Base-by-base conservation (phyloP, 92 coral and sea anemone species). In the Meandrina meandrites region DNA sequence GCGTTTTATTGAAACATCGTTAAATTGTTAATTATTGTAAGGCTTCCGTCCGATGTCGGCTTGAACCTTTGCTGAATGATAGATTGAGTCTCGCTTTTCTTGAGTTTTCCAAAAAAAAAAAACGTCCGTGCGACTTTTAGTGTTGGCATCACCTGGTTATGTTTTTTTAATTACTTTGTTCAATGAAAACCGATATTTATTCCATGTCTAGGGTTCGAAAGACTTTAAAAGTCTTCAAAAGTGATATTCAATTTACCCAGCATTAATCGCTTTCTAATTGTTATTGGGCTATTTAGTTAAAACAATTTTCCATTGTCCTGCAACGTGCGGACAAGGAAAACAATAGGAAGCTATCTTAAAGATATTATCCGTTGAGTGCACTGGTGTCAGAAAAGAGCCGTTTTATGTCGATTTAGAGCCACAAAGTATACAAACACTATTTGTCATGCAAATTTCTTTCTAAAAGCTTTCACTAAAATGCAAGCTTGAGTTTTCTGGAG, bases 231-330 rank as follows among this genome's bases (percentile, higher is more conserved):
- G 92, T 80, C 97, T 90, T 94, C 93, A 94, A 92, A 88, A 90
- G 92, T 82, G 90, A 94, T 89, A 89, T 92, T 88, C 92, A 94
- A 94, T 92, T 90, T 88, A 84, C 88, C 79, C 87, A 81, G 91
- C 92, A 88, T 91, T 94, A 94, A 94, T 94, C 93, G 90, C 97
- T 89, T 81, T 87, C 92, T 94, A 92, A 94, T 90, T 94, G 92
- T 86, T 84, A 83, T 86, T 86, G 89, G 86, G 83, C 93, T 94
- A 84, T 93, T 94, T 86, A 88, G 90, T 87, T 86, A 89, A 93
- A 92, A 94, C 96, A 93, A 72, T 84, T 71, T 80, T 50, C 83
- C 66, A 84, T 94, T 94, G 96, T 94, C 90, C 67, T 77, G 88
- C 96, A 94, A 91, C 98, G 92, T 94, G 98, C 94, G 94, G 96